Conservation (phyloP, 2,797 vertebrate species). For the Enteromius trimaculatus region DNA sequence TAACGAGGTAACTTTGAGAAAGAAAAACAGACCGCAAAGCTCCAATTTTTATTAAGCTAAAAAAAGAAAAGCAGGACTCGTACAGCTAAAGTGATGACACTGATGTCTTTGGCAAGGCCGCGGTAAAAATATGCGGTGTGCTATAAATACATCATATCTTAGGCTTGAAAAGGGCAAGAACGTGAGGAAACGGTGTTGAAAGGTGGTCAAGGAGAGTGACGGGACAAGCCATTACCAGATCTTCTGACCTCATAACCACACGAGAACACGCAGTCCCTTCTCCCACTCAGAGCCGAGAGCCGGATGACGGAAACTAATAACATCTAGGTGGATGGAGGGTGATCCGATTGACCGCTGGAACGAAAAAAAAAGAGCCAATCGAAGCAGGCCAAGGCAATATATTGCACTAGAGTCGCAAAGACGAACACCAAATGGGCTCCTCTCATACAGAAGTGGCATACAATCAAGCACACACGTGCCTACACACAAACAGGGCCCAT, state of each 20-base stretch:
- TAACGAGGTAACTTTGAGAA: conserved; percentile 4
- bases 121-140: conserved; percentile 23
- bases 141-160: conserved; percentile 17
- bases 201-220: conserved; percentile 38
- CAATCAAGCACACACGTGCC: conserved; percentile 60
- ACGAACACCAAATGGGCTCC: conserved; percentile 62
- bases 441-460: conserved; percentile 18
- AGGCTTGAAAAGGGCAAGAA: conserved; percentile 31
- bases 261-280: neutral
- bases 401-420: conserved; percentile 46
- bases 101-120: neutral
- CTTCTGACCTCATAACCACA: conserved; percentile 34
- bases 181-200: conserved; percentile 9
- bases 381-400: conserved; percentile 47
- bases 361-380: conserved; percentile 67
- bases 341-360: conserved; percentile 30
- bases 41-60: conserved; percentile 1
- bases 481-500: conserved; percentile 58
- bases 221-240: conserved; percentile 30
- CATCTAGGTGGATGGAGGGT: conserved; percentile 23
- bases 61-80: neutral
- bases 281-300: neutral
- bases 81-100: conserved; percentile 1
- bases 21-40: conserved; percentile 8
- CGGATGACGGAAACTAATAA: conserved; percentile 24